Conservation (phyloP, 2,888 invertebrate species). For the Eupithecia insigniata region DNA sequence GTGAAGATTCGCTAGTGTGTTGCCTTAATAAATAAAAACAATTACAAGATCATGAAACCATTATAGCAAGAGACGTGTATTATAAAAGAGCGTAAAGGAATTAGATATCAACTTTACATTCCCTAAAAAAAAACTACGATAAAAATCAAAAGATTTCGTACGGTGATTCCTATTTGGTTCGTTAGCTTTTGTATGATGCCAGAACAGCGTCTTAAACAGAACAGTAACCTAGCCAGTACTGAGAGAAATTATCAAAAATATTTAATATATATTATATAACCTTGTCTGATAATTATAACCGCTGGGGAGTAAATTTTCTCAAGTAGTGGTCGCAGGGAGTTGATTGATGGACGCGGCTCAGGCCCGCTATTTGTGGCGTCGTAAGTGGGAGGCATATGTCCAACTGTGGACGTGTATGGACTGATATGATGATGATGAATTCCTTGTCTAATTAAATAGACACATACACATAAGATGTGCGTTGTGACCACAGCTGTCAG, state of each 20-base stretch:
- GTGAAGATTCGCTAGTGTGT: background rate
- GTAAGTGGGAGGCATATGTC: too few species aligned
- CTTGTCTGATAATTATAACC: too few species aligned
- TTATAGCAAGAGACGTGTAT: background rate
- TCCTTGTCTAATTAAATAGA: background rate
- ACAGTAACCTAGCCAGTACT: background rate
- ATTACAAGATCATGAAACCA: background rate
- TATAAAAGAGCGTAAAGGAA: conserved; percentile 6
- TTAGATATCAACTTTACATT: background rate
- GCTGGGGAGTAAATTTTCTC: too few species aligned
- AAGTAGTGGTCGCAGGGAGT: too few species aligned
- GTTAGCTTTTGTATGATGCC: background rate
- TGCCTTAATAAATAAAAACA: background rate
- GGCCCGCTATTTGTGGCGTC: too few species aligned
- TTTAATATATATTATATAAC: too few species aligned
- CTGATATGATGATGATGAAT: too few species aligned
- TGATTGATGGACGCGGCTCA: too few species aligned
- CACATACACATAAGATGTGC: background rate
- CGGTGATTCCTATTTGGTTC: background rate
- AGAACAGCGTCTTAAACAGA: background rate
- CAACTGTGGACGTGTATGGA: too few species aligned
- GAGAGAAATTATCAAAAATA: background rate
- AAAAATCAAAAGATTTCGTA: background rate
- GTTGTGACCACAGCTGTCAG: background rate
- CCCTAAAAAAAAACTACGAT: background rate